These are phyloP conservation scores for Pocota personata DNA, from an alignment of 2,888 invertebrate species.

Conservation along the genomic window DNA sequence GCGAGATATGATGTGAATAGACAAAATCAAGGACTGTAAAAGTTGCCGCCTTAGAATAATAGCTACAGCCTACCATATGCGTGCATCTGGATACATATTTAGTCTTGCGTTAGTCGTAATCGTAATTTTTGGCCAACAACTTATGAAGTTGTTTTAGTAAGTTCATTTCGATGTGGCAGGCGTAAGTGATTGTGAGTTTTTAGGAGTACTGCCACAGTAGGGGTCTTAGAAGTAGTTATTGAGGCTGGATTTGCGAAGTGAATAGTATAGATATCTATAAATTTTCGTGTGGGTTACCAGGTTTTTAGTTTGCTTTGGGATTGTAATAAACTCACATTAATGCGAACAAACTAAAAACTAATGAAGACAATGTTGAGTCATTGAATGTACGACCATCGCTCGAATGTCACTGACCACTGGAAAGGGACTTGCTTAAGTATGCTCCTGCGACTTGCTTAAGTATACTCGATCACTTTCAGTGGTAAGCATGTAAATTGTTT, in stretches of 20 bases:
- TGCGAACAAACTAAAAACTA: too few species aligned
- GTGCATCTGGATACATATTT: conserved; percentile 39
- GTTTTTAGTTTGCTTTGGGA: too few species aligned
- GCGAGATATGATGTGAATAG: background rate
- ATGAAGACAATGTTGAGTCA: too few species aligned
- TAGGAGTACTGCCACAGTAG: conserved; percentile 1
- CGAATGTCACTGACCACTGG: too few species aligned
- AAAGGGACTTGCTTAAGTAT: too few species aligned
- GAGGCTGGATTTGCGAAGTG: background rate
- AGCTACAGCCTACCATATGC: conserved; percentile 28
- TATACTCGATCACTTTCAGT: too few species aligned
- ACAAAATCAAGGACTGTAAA: conserved; percentile 57
- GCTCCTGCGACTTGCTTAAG: too few species aligned
- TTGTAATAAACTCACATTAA: too few species aligned
- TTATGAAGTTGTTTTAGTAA: background rate
- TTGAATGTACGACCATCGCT: too few species aligned
- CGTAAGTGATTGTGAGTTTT: conserved; percentile 15
- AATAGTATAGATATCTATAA: background rate
- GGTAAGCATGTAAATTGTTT: too few species aligned
- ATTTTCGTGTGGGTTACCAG: background rate
- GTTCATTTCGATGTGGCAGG: conserved; percentile 38
- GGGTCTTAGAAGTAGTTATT: background rate
- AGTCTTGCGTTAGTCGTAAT: conserved; percentile 37
- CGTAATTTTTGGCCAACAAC: conserved; percentile 17
- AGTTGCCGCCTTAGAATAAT: conserved; percentile 32